phyloP scores from a whole-genome alignment of 2,888 invertebrate genomes.

The Coenonympha glycerion region DNA sequence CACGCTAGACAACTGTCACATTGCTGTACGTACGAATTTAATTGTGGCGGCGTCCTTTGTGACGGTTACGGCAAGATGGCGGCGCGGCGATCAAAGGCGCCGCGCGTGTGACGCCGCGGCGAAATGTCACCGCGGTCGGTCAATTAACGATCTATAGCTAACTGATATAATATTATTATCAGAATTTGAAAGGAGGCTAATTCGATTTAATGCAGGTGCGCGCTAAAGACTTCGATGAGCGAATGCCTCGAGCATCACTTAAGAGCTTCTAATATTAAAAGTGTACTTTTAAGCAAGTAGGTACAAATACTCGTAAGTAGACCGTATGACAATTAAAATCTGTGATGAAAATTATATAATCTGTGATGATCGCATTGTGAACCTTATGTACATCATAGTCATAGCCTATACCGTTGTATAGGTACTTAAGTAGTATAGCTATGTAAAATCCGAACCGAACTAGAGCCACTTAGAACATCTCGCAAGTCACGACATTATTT shows the following conservation, averaged over 20 bases:
- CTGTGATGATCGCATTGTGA: too few relatives aligned
- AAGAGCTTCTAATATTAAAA: neutral
- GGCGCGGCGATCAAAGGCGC: conserved; percentile 53
- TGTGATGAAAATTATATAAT: too few relatives aligned
- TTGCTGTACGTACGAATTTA: conserved; percentile 70
- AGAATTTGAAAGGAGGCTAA: conserved; percentile 18
- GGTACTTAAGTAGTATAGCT: too few relatives aligned
- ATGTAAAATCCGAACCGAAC: too few relatives aligned
- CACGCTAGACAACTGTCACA: conserved; percentile 67
- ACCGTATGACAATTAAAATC: too few relatives aligned
- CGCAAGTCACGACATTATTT: neutral
- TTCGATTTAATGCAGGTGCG: conserved; percentile 13
- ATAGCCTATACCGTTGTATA: too few relatives aligned
- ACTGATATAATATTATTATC: conserved; percentile 11
- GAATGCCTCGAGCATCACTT: neutral
- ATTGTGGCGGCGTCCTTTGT: conserved; percentile 65
- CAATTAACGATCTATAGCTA: conserved; percentile 52
- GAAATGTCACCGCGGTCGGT: conserved; percentile 72
- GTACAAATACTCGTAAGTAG: too few relatives aligned
- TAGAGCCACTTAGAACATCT: too few relatives aligned
- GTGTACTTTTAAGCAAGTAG: neutral
- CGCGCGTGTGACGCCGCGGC: conserved; percentile 56
- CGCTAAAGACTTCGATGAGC: neutral
- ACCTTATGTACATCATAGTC: too few relatives aligned
- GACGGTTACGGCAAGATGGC: conserved; percentile 54